Evolutionary conservation across 2,888 invertebrate genomes (phyloP), one percentile per base, ranked within the genome.

Genomic region (Plutella xylostella): DNA sequence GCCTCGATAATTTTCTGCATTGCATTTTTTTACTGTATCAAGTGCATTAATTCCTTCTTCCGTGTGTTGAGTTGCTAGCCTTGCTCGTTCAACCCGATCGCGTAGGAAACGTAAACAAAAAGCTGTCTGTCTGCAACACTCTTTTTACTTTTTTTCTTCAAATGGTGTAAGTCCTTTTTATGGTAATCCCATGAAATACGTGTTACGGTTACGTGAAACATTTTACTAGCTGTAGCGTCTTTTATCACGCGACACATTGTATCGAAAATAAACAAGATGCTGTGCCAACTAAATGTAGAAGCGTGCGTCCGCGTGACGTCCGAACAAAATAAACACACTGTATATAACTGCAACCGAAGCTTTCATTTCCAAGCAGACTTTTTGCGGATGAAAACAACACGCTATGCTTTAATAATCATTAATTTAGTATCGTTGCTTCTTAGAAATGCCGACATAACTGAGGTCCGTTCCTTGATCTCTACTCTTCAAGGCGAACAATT

Each of bases 251-350:
- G 67, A 69, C 61, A 55, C 47, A 46, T 40, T 51, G 55, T 59
- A 55, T 60, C 66, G 60, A 69, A 76, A 76, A 76, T 77, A 78
- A 73, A 72, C 68, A 74, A 65, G 57, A 52, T 49, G 46, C 48
- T 55, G 56, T 72, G 77, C 76, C 76, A 76, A 76, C 67, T 70
- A 65, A 62, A 56, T 55, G 53, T 50, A 59, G 53, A 53, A 49
- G 53, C 57, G 60, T 67, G 63, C 65, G 68, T 64, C 62, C 50
- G 54, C 60, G 56, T 60, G 60, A 64, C 60, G 61, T 49, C 45
- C 51, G 59, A 54, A 55, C 48, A 53, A 55, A 60, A 58, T 21
- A 21, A 41, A 14, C 3, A 28, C 1, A 41, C 22, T n/a, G n/a
- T n/a, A n/a, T n/a, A n/a, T n/a, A n/a, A n/a, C n/a, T n/a, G n/a